Evolutionary conservation across 2,888 invertebrate genomes (phyloP), one percentile per base, ranked within the genome.

Genomic region (Ectemnius cavifrons): DNA sequence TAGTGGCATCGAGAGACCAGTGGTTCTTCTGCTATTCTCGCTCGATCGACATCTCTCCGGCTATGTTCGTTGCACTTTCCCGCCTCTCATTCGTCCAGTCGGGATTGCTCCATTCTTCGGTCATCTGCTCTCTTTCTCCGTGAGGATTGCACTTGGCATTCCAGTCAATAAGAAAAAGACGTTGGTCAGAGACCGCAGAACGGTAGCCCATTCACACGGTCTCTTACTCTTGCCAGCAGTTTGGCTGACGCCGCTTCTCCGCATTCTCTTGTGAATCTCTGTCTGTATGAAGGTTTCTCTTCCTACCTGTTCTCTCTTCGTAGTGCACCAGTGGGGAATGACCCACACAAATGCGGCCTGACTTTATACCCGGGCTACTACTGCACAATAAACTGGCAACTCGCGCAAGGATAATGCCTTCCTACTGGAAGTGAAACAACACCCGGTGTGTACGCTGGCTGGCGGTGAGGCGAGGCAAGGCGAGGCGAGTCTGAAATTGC

Each of bases 121-220:
- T 63, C 47, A n/a, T 68, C 63, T 28, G 20, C 69, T 66, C 67
- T 78, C 73, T 77, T 75, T 75, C 65, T 70, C 52, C 64, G 0
- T 59, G 65, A 45, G 37, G 61, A 52, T n/a, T 47, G 49, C 61
- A 59, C 28, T 46, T 80, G 76, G 85, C 85, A 87, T 86, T 85
- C 86, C 86, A 82, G 87, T 87, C 86, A 78, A 81, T 82, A 83
- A 83, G 84, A 85, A 85, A 84, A 86, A 86, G 77, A 78, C 76
- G 67, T 11, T 11, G 68, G 71, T 70, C 71, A 77, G 68, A 71
- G 82, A 87, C 88, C 88, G 79, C 87, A 86, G 84, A 86, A 88
- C 88, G 85, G 88, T 88, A 88, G 87, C 87, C 86, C 87, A 88
- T 88, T 88, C 88, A 83, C 88, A 88, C 88, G 86, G 76, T 75